Evolutionary conservation across 1,140 invertebrate genomes (phyloP), one percentile per base, ranked within the genome.

Genomic region (Drosophila repleta): DNA sequence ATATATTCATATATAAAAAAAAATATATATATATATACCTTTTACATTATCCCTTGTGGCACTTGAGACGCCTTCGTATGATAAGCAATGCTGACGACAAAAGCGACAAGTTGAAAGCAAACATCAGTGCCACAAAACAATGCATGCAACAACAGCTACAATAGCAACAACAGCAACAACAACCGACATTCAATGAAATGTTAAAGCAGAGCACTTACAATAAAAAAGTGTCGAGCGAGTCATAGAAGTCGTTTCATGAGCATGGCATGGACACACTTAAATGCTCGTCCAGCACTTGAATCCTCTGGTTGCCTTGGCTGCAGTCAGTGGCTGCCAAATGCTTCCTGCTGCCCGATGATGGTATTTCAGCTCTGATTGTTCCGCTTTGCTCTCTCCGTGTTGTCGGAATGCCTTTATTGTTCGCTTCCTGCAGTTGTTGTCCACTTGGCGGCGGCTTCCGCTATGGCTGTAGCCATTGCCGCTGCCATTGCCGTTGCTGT

Each of bases 351-450:
- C 69, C 76, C 61, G 68, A 18, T 52, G 45, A 21, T 52, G 45
- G 41, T 48, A 62, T 76, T 72, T 67, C 17, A 43, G 68, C 35
- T 64, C 21, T 61, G 15, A 46, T 17, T 35, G n/a, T 24, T 32
- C 18, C n/a, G 41, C 41, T 41, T 56, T 39, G 37, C 52, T 60
- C 21, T 17, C 8, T 29, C 26, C 24, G 41, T 15, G 49, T 52
- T 39, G n/a, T 46, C 74, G 71, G 63, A 65, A 78, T 87, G 63
- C 66, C 52, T 70, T 87, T 67, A 87, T 88, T 73, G 78, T 43
- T 74, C 20, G 68, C 64, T 70, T 87, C 82, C 83, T 88, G 83
- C 74, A 79, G 82, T 82, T 79, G 78, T 56, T 76, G 81, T 69
- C 73, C 71, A 70, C 78, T 81, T 87, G 68, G 53, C 29, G 24